Evolutionary conservation across 2,888 invertebrate species (phyloP).

Genomic region (Dolichopus griseipennis): DNA sequence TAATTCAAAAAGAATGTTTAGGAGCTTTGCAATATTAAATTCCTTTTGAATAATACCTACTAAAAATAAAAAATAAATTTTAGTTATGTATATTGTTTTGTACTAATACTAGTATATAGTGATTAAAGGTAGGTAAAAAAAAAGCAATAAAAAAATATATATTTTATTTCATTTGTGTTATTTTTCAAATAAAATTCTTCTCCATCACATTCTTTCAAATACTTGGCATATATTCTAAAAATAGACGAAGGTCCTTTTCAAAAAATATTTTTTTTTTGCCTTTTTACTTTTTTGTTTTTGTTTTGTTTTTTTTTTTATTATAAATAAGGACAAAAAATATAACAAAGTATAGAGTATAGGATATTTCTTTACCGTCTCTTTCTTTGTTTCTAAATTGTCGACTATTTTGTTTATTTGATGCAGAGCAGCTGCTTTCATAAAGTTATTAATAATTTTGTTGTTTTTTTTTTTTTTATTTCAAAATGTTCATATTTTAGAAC

Average conservation of each 20-base stretch:
- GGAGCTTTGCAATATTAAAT: background rate
- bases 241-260: background rate
- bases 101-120: background rate
- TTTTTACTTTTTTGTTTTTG: background rate
- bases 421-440: no score
- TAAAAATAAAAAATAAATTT: background rate
- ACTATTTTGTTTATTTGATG: no score
- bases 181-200: background rate
- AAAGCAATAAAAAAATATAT: background rate
- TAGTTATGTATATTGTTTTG: no score
- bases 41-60: background rate
- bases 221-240: conserved; percentile 4
- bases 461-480: no score
- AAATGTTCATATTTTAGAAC: no score
- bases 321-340: background rate
- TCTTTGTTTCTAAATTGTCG: no score
- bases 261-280: background rate
- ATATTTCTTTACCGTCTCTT: no score
- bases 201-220: conserved; percentile 4
- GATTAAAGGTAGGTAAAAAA: background rate
- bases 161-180: no score
- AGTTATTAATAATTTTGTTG: no score
- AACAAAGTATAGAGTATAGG: background rate
- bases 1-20: no score
- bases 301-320: background rate